Base-by-base conservation (phyloP, 2,888 invertebrate species). In the Tipula unca region DNA sequence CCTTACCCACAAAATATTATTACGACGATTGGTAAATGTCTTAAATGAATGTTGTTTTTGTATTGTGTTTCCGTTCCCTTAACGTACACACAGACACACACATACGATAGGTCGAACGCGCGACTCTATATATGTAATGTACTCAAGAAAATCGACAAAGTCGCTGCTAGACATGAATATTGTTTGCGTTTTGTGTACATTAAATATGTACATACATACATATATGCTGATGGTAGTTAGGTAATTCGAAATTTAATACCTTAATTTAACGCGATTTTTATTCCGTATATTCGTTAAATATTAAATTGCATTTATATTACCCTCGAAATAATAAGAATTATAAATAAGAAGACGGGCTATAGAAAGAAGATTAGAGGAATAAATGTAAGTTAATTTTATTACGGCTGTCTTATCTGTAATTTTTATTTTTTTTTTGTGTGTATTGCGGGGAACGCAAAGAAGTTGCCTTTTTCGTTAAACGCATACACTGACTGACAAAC, bases 231-330 rank as follows among this genome's bases (percentile, higher is more conserved):
- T 69, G 69, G 69, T 69, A 25, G 69, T 10, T 10, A 69, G 25
- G 69, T 69, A 69, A 69, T 69, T 69, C 8, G 20, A 25, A 25
- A 69, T 69, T 69, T 69, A 69, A 69, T 69, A 69, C 69, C 69
- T 69, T 69, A 54, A 54, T 54, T 54, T 54, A 69, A 69, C 69
- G 69, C 69, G 69, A 69, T 69, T 69, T 69, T 69, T 48, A 8
- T 69, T 1, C 32, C 6, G 69, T 69, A 69, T 20, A 54, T 54
- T 54, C 48, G 48, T 69, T 69, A 69, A 69, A 69, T 69, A 69
- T 69, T 69, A 69, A 69, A 69, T 69, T 69, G 69, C 69, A 69
- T 69, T 69, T 69, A 25, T 69, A 69, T 69, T 69, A 69, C 69
- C 48, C 69, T 20, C 25, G 69, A 69, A 25, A 25, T 69, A 69